Percentiles rank a stretch among this genome's conserved stretches.
Conservation (phyloP, 2,113 vertebrate genomes). For the Onychostoma macrolepis region DNA sequence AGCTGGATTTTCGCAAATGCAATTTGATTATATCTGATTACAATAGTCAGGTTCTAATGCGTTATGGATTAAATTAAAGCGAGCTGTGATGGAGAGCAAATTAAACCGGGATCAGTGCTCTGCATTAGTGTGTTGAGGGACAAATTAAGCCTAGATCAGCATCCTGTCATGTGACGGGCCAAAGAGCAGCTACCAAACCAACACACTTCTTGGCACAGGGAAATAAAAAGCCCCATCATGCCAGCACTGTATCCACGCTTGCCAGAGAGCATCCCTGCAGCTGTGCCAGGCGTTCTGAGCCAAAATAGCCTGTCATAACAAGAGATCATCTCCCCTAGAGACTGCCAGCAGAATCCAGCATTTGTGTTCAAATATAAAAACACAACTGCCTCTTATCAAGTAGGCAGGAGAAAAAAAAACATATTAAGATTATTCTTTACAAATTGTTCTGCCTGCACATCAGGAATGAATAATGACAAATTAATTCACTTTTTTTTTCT, state of each 20-base stretch:
- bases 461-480: background rate
- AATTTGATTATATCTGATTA: slow-evolving; percentile 31
- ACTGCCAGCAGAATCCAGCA: slow-evolving; percentile 10
- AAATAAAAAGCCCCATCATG: slow-evolving; percentile 1
- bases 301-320: slow-evolving; percentile 31
- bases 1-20: background rate
- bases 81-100: background rate
- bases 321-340: slow-evolving; percentile 29
- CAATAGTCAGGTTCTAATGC: background rate
- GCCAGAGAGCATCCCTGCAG: slow-evolving; percentile 30
- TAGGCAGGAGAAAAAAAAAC: slow-evolving; percentile 11
- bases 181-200: slow-evolving; percentile 31
- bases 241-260: slow-evolving; percentile 6
- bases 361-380: background rate
- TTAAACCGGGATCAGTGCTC: slow-evolving; percentile 20
- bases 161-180: slow-evolving; percentile 10
- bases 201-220: slow-evolving; percentile 17
- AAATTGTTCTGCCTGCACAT: background rate
- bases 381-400: slow-evolving; percentile 8
- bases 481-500: background rate
- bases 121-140: slow-evolving; percentile 33
- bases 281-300: slow-evolving; percentile 4
- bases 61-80: slow-evolving; percentile 10
- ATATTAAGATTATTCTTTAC: background rate
- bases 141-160: slow-evolving; percentile 36